Conservation (phyloP, 2,113 vertebrate genomes). For the Brienomyrus longianalis region DNA sequence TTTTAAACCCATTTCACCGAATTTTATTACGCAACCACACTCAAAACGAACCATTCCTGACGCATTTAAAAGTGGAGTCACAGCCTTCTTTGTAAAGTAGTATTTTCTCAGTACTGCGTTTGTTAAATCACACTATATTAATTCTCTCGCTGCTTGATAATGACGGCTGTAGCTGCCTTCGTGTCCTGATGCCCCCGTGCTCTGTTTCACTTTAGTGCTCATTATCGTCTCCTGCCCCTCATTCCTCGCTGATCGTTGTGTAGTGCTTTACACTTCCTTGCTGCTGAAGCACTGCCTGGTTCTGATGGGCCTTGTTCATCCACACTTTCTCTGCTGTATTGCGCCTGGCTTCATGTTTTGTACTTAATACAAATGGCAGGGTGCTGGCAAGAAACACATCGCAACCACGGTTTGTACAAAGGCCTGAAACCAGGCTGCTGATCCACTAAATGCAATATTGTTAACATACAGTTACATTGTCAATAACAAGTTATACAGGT, state of each 20-base stretch:
- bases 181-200: neutral
- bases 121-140: neutral
- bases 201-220: neutral
- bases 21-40: neutral
- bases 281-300: neutral
- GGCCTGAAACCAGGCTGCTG: neutral
- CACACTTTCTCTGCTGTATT: neutral
- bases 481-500: neutral
- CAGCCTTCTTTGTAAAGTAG: neutral
- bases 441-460: neutral
- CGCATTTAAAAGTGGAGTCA: neutral
- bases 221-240: neutral
- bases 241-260: neutral
- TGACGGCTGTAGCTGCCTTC: neutral
- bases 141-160: neutral
- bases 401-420: neutral
- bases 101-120: neutral
- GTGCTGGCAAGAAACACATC: neutral
- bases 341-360: neutral
- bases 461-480: neutral
- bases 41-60: neutral
- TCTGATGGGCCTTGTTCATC: neutral
- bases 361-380: neutral
- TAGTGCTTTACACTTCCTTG: neutral
- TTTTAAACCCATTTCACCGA: neutral